Base-by-base conservation (phyloP, 92 coral and sea anemone species). In the Paragorgia papillata region DNA sequence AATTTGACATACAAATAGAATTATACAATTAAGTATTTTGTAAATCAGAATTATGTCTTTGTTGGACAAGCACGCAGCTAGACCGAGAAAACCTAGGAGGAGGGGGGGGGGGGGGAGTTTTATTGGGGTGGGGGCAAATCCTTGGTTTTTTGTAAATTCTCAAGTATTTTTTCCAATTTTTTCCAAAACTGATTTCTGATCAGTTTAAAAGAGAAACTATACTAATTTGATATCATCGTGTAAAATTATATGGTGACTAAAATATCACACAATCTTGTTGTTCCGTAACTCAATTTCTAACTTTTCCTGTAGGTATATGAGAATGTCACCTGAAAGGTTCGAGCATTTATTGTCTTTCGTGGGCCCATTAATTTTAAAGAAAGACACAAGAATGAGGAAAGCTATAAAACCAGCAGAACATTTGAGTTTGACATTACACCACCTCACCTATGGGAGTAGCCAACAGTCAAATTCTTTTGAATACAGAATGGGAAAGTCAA, bases 231-330 rank as follows among this genome's bases (percentile, higher is more conserved):
- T 37, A 4, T 37, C 4, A 4, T 37, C 10, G 10, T 37, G 4
- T 37, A 33, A 9, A 39, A 20, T 35, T 19, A n/a, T n/a, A n/a
- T n/a, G n/a, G n/a, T 25, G 39, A 40, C 14, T 68, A 68, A 44
- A 37, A 14, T 68, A 68, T 68, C 43, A 41, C 9, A 37, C 29
- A 68, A 68, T 57, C 37, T 68, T 68, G 56, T 68, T 68, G 43
- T 68, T 55, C 29, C 43, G 29, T 68, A 32, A 68, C 74, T 4
- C 4, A 37, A 4, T 4, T 10, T 37, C 4, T 37, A 10, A 37
- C 43, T 55, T 1, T 27, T 55, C 8, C 29, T 55, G 9, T 27
- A 55, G 61, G 19, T 55, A 10, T 27, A 55, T 19, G 22, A 55
- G 61, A 22, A 55, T 55, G 61, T 10, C 61, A 55, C 61, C 61